Evolutionary conservation across 2,113 vertebrate species (phyloP).

Genomic region (Cyanoderma ruficeps): DNA sequence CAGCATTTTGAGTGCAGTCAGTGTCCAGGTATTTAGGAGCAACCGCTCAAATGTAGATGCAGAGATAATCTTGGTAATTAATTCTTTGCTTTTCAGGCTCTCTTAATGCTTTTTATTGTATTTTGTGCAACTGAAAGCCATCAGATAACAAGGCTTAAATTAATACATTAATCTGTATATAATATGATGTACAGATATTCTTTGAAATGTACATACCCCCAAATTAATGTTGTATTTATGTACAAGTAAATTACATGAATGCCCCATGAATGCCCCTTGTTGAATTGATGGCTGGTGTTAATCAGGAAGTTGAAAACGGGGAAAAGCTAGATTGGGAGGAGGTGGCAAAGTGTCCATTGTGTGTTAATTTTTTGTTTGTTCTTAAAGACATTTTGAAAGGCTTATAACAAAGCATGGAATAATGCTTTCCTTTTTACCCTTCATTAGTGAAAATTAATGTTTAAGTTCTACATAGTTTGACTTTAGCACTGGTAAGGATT

Average conservation of each 20-base stretch:
- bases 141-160: not conserved
- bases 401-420: not conserved
- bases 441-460: not conserved
- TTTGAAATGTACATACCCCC: not conserved
- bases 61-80: not conserved
- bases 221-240: not conserved
- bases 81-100: not conserved
- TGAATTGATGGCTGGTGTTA: not conserved
- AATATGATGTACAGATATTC: not conserved
- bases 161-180: not conserved
- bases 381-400: not conserved
- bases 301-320: not conserved
- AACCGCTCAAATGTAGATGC: fast-evolving
- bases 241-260: not conserved
- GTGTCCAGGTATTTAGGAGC: not conserved
- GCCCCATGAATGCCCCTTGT: not conserved
- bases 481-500: not conserved
- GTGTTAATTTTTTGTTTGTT: not conserved
- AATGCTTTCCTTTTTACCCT: not conserved
- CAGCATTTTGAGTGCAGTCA: not conserved
- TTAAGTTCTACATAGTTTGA: not conserved
- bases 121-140: not conserved
- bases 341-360: not conserved
- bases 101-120: not conserved
- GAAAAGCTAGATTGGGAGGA: not conserved